A percentile compares a stretch with the other conserved stretches of the same genome.
phyloP scores from a whole-genome alignment of 2,888 invertebrate genomes.

The Agriotes lineatus region DNA sequence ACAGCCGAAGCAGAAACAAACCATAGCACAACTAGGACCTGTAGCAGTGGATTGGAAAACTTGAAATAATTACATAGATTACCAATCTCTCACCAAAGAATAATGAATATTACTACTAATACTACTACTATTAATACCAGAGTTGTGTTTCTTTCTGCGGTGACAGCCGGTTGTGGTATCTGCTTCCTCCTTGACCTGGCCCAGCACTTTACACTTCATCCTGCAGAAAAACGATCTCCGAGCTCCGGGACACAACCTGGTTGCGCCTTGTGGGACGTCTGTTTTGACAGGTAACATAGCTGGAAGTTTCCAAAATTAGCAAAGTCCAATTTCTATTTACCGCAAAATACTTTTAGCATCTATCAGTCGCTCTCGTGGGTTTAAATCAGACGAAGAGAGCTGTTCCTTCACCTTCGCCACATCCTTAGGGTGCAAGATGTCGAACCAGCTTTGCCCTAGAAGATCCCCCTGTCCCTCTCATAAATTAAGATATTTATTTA shows the following conservation, averaged over 20 bases:
- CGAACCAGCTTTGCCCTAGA: constrained; percentile 93
- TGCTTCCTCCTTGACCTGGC: constrained; percentile 81
- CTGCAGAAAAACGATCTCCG: constrained; percentile 93
- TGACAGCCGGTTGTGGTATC: constrained; percentile 74
- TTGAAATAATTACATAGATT: too few species aligned
- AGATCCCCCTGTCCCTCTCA: constrained; percentile 77
- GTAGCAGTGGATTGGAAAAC: too few species aligned
- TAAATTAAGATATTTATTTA: neutral
- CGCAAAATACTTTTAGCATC: constrained; percentile 86
- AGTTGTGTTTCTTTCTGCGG: constrained; percentile 74
- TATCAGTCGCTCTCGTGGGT: constrained; percentile 88
- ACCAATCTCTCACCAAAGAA: neutral
- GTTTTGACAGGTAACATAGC: constrained; percentile 93
- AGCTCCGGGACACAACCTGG: constrained; percentile 88
- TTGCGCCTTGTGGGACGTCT: constrained; percentile 80
- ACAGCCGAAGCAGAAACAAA: too few species aligned
- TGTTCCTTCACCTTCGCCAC: constrained; percentile 96
- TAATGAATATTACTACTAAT: constrained; percentile 4
- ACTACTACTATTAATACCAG: constrained; percentile 62
- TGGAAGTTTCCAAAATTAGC: constrained; percentile 61
- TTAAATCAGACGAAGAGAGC: constrained; percentile 89
- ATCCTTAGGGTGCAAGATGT: constrained; percentile 94
- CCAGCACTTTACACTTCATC: constrained; percentile 82
- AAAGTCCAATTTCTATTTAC: neutral
- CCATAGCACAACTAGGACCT: too few species aligned